A percentile compares a stretch with the other conserved stretches of the same genome.
Evolutionary conservation across 2,888 invertebrate species (phyloP).

Genomic region (Tipula vernalis): DNA sequence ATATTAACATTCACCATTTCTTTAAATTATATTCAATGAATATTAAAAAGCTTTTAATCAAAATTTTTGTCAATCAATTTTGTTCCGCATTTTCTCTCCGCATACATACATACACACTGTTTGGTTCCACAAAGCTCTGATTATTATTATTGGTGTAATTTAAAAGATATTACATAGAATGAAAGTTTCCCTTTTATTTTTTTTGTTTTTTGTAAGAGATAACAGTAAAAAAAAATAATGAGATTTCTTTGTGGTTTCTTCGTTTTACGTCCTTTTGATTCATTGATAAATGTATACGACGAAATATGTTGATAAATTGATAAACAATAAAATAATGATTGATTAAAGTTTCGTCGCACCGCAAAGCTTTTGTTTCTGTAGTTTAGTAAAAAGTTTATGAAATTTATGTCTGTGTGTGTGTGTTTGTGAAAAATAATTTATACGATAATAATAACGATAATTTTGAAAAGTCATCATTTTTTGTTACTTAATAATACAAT

Average conservation of each 20-base stretch:
- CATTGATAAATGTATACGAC: not conserved
- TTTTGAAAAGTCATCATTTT: not conserved
- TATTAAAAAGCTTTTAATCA: not conserved
- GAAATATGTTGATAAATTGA: not conserved
- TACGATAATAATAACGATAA: not conserved
- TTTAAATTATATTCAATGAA: not conserved
- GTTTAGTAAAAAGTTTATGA: not conserved
- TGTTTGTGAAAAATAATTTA: not conserved
- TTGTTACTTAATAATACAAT: not conserved
- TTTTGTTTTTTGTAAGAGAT: not conserved
- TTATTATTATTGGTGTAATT: not conserved
- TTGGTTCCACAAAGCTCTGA: not conserved
- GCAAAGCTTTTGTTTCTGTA: not conserved
- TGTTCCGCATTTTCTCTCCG: not conserved
- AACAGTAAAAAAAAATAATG: not conserved
- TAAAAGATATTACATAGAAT: not conserved
- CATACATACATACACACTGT: not conserved
- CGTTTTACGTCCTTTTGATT: not conserved
- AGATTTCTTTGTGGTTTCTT: not conserved
- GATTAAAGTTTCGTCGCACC: not conserved
- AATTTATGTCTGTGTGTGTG: not conserved
- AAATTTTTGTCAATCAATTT: not conserved
- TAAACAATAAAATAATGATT: constrained; percentile 4
- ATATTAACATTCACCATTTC: not conserved
- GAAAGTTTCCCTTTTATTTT: not conserved